Percentiles rank a stretch among this genome's conserved stretches.
Evolutionary conservation across 2,888 invertebrate species (phyloP).

Genomic region (Branchipolynoe longqiensis): DNA sequence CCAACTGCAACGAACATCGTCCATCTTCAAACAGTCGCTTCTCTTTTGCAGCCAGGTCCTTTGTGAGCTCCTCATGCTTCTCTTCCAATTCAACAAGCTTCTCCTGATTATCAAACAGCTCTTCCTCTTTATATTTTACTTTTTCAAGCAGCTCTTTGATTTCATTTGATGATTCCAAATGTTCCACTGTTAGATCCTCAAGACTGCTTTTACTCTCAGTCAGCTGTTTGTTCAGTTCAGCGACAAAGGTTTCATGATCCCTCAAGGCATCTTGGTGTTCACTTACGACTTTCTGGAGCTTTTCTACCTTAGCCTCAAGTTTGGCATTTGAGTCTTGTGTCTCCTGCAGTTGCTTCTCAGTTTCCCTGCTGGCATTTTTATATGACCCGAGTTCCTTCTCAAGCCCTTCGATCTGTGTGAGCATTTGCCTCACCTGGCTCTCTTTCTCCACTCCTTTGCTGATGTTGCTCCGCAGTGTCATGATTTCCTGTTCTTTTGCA

Average conservation of each 20-base stretch:
- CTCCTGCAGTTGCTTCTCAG: background rate
- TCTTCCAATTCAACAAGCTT: background rate
- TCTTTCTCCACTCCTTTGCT: background rate
- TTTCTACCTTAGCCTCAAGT: background rate
- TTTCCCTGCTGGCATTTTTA: background rate
- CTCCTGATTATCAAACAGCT: background rate
- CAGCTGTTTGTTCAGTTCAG: conserved; percentile 18
- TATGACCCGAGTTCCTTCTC: conserved; percentile 21
- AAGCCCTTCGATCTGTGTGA: background rate
- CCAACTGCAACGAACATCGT: conserved; percentile 2
- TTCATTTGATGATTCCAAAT: background rate
- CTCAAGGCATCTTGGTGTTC: conserved; percentile 28
- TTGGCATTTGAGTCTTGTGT: background rate
- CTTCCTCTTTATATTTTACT: background rate
- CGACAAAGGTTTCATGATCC: conserved; percentile 34
- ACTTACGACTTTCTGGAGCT: conserved; percentile 14
- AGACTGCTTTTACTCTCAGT: background rate
- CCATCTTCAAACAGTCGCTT: conserved; percentile 15
- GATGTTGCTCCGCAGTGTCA: background rate
- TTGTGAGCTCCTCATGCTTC: background rate
- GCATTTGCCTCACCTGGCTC: background rate
- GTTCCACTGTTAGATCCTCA: background rate
- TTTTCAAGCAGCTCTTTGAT: background rate
- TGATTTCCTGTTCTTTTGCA: conserved; percentile 6
- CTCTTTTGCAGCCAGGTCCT: background rate